Evolutionary conservation across 2,888 invertebrate genomes (phyloP), one percentile per base, ranked within the genome.

Genomic region (Merodon equestris): DNA sequence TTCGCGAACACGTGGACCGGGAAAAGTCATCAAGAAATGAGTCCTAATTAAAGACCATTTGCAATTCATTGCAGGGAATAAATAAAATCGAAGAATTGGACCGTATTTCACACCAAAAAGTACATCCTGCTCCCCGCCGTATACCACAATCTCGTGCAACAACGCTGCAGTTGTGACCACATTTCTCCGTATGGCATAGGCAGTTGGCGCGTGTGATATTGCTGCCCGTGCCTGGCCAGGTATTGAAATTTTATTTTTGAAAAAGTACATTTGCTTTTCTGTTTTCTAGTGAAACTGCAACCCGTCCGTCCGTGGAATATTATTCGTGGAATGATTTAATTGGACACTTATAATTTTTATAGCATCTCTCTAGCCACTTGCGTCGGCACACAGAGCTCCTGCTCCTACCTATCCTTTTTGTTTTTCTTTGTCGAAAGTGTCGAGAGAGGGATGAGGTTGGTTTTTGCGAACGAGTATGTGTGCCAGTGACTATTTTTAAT

Each of bases 271-370:
- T 27, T 27, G 27, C 48, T 56, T 40, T 56, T 34, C 36, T 34
- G n/a, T 54, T 61, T n/a, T 40, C 51, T 50, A 44, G 54, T 64
- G 64, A 60, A 76, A 56, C 66, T 40, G 56, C 48, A 38, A 45
- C 56, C 45, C 48, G 72, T 54, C 42, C 47, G 57, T 57, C 73
- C 63, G 77, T 73, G 77, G 73, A 77, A 77, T 73, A 63, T 77
- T 68, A 68, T 77, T 73, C 53, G 67, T 73, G 73, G 73, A 73
- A 77, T 77, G 63, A 68, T 77, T 77, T 77, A 77, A 77, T 73
- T 77, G 77, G 77, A 63, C 73, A 73, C 67, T 73, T 72, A 56
- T 60, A 58, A 60, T 13, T 76, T 72, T 75, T 48, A 58, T 60
- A 56, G 73, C 42, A 42, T 66, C 47, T 58, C 18, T 14, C 10